These are phyloP conservation scores for Chrosomus eos DNA, from an alignment of 2,797 vertebrate genomes.

Conservation along the genomic window DNA sequence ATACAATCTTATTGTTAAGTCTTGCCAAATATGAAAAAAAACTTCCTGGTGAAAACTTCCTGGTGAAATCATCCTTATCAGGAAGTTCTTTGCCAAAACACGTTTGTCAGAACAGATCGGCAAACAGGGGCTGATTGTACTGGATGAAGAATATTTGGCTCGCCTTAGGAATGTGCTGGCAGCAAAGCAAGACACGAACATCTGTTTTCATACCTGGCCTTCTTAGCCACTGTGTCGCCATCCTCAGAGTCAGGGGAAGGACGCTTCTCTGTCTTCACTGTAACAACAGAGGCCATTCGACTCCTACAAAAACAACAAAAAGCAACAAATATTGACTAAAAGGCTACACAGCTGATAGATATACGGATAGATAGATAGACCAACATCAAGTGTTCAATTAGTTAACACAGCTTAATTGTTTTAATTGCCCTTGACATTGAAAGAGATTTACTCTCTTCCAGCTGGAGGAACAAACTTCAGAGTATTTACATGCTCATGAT, in stretches of 20 bases:
- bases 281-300: conserved; percentile 81
- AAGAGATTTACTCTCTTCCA: background rate
- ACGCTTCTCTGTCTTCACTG: conserved; percentile 81
- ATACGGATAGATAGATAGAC: no score
- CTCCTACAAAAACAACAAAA: conserved; percentile 62
- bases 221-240: conserved; percentile 88
- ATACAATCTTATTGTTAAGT: background rate
- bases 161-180: conserved; percentile 6
- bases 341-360: background rate
- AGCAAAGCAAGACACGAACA: conserved; percentile 3
- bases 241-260: conserved; percentile 80
- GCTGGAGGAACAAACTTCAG: background rate
- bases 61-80: background rate
- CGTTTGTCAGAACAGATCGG: background rate
- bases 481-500: background rate
- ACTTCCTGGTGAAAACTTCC: no score
- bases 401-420: background rate
- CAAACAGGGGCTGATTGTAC: background rate
- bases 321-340: background rate
- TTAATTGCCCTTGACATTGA: background rate
- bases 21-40: background rate
- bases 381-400: background rate
- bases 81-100: background rate
- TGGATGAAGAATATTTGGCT: background rate
- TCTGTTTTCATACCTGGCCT: conserved; percentile 84